phyloP scores from a whole-genome alignment of 53 echinoderm and acorn worm genomes.

The Zoroaster sp. region DNA sequence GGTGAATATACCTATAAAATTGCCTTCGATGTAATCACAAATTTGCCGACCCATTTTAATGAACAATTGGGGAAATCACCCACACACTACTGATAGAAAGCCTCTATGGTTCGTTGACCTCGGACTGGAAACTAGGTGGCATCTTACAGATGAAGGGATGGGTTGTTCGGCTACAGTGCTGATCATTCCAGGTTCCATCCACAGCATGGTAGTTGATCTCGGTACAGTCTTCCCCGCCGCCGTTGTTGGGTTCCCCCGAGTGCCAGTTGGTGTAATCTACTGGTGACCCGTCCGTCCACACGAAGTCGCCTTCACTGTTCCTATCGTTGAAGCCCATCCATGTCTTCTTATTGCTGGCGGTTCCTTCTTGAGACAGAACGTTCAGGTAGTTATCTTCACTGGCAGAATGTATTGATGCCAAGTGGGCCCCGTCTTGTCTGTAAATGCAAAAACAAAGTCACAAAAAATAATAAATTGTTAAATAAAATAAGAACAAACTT shows the following conservation, averaged over 20 bases:
- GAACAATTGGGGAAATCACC: too few species aligned
- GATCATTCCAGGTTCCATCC: slow-evolving; percentile 29
- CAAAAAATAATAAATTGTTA: too few species aligned
- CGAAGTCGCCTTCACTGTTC: neutral
- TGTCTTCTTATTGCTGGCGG: neutral
- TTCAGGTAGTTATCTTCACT: neutral
- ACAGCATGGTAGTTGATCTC: slow-evolving; percentile 14
- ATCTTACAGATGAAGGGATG: slow-evolving; percentile 41
- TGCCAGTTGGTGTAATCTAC: slow-evolving; percentile 22
- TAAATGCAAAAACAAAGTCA: neutral
- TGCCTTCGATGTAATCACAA: too few species aligned
- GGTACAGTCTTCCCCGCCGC: neutral
- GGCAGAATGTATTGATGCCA: slow-evolving; percentile 1
- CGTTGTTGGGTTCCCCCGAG: neutral
- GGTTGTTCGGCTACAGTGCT: neutral
- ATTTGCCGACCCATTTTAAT: too few species aligned
- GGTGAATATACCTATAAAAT: too few species aligned
- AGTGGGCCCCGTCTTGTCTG: slow-evolving; percentile 29
- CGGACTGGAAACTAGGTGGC: too few species aligned
- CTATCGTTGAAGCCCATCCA: slow-evolving; percentile 17
- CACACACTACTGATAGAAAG: too few species aligned
- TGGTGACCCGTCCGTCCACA: slow-evolving; percentile 11
- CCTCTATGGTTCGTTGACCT: neutral
- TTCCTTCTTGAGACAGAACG: neutral
- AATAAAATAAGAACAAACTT: too few species aligned